Evolutionary conservation across 1,140 invertebrate genomes (phyloP), one percentile per base, ranked within the genome.

Genomic region (Lucilia sericata): DNA sequence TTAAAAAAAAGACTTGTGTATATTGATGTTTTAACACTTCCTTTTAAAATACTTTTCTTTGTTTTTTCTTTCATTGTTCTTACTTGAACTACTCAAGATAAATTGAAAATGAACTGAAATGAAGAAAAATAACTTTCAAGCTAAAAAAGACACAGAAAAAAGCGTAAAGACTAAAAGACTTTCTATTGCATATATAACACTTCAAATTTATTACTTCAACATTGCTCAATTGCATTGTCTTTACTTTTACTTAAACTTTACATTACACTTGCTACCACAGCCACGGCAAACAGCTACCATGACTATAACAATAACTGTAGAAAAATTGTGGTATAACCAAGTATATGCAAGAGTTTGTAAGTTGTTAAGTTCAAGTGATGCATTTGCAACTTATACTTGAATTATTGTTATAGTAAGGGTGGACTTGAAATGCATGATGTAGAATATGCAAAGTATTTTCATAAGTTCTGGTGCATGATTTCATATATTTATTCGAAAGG

Each of bases 391-490:
- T 70, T 70, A 9, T 25, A 21, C 2, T 70, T 70, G 17, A 21
- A 25, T 70, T 70, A 70, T 70, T 21, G 21, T 60, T 60, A 2
- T 10, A 19, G 65, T 12, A 70, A 2, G 65, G 10, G 19, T 21
- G 65, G 65, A 70, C n/a, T 70, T 25, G 55, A 60, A 60, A 60
- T 60, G 55, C 14, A 60, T 60, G 55, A 17, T 60, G 55, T 60
- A 60, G 42, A 42, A 42, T 42, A 42, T 42, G 3, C 25, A 30
- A 30, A 30, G 3, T 30, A 30, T 30, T 30, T 30, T 30, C 25
- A 30, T 30, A 30, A 30, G 25, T 30, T 30, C 25, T 30, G 25
- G 25, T 30, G 1, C 25, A 30, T 1, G 25, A 30, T 30, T 30
- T 30, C 3, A 30, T 30, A 2, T 30, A 30, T 30, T n/a, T 30